These are phyloP conservation scores for Hylia prasina DNA, from an alignment of 2,113 vertebrate genomes.

Conservation along the genomic window DNA sequence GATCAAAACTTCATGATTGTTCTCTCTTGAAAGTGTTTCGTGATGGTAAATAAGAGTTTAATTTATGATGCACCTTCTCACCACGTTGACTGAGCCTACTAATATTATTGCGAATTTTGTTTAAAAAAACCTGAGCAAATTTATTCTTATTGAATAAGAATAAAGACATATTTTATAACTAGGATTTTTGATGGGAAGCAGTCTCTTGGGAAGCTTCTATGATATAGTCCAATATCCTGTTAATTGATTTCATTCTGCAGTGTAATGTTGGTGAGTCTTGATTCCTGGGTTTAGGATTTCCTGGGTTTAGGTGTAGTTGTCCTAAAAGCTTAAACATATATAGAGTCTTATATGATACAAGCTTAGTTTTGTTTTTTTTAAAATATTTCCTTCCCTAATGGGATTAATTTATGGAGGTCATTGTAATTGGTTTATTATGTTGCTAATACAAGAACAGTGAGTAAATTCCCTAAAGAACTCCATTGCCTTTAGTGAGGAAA, in stretches of 20 bases:
- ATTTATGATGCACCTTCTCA: background rate
- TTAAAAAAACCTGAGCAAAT: background rate
- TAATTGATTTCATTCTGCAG: background rate
- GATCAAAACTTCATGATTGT: background rate
- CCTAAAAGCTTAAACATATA: background rate
- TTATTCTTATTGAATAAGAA: background rate
- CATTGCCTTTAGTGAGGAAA: conserved; percentile 28
- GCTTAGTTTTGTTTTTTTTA: background rate
- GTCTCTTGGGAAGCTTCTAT: background rate
- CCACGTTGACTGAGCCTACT: background rate
- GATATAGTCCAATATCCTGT: background rate
- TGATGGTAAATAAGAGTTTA: background rate
- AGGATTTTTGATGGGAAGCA: background rate
- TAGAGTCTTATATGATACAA: background rate
- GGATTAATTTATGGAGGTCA: background rate
- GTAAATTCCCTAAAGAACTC: background rate
- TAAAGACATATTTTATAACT: background rate
- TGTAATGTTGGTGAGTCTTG: background rate
- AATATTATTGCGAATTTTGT: background rate
- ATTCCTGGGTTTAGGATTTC: background rate
- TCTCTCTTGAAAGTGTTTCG: background rate
- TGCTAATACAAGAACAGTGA: conserved; percentile 14
- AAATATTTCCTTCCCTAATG: background rate
- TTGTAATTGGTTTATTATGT: background rate
- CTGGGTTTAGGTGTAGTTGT: background rate